phyloP scores from a whole-genome alignment of 2,797 vertebrate species.

The Coilia nasus region DNA sequence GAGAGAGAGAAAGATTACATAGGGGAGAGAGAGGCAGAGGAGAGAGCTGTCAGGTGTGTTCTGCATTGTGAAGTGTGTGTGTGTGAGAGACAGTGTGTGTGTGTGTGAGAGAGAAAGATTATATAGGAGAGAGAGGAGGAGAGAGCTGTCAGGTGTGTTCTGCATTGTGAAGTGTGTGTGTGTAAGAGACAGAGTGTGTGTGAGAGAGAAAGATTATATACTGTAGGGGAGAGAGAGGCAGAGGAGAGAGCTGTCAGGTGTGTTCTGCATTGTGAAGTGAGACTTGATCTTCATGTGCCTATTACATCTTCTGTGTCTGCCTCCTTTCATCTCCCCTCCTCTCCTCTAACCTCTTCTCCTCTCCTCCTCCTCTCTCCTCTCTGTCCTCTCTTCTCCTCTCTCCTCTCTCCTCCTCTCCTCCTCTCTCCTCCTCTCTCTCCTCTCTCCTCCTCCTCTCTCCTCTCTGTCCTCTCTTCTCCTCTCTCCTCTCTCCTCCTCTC shows the following conservation, averaged over 20 bases:
- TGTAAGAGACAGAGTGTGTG: background rate
- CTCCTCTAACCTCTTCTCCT: too few relatives aligned
- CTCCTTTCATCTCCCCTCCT: background rate
- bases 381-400: background rate
- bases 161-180: too few relatives aligned
- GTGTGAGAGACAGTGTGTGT: too few relatives aligned
- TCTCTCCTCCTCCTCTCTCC: too few relatives aligned
- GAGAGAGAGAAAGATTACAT: too few relatives aligned
- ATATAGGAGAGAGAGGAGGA: too few relatives aligned
- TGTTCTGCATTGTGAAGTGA: background rate
- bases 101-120: too few relatives aligned
- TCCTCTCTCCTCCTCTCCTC: background rate
- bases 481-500: too few relatives aligned
- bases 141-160: too few relatives aligned
- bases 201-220: constrained; percentile 13
- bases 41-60: too few relatives aligned
- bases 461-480: background rate
- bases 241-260: constrained; percentile 28
- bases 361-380: background rate
- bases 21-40: too few relatives aligned
- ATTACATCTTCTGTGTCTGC: constrained; percentile 61
- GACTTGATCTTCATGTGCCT: background rate
- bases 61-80: too few relatives aligned
- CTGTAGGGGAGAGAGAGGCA: background rate
- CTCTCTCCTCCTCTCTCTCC: background rate